Conservation (phyloP, 2,113 vertebrate genomes). For the Herpailurus yagouaroundi region DNA sequence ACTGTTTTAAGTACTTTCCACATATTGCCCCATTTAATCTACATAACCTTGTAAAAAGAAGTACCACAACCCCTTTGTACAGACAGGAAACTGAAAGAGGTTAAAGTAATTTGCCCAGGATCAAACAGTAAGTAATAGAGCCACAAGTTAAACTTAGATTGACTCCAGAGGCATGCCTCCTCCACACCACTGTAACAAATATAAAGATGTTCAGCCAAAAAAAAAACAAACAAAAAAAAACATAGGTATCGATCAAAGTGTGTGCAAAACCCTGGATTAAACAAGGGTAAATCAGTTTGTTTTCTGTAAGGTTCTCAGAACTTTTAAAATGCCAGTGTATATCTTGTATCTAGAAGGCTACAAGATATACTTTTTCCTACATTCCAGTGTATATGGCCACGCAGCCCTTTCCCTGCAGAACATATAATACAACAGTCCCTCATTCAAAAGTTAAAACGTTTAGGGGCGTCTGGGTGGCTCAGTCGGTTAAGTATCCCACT, state of each 20-base stretch:
- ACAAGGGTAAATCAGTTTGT: conserved; percentile 14
- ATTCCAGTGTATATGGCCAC: not conserved
- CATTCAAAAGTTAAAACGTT: not conserved
- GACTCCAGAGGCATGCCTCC: conserved; percentile 29
- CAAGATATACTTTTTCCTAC: not conserved
- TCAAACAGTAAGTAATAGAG: not conserved
- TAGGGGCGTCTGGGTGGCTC: not conserved
- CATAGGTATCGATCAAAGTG: not conserved
- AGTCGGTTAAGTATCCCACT: too few relatives aligned
- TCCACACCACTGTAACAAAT: not conserved
- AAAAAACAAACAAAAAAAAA: not conserved
- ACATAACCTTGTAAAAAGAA: not conserved
- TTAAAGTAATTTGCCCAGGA: not conserved
- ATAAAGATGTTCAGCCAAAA: not conserved
- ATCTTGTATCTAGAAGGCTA: not conserved
- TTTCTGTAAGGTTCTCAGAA: conserved; percentile 33
- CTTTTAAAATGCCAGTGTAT: not conserved
- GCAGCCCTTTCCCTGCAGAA: not conserved
- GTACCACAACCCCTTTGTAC: conserved; percentile 24
- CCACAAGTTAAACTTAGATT: conserved; percentile 16
- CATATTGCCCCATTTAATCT: conserved; percentile 12
- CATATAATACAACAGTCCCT: not conserved
- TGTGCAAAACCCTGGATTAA: conserved; percentile 18
- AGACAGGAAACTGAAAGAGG: conserved; percentile 12
- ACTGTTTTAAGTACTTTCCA: conserved; percentile 47